Percentiles rank a stretch among this genome's conserved stretches.
These are phyloP conservation scores for Auanema sp. DNA, from an alignment of 2,888 invertebrate genomes.

Conservation along the genomic window DNA sequence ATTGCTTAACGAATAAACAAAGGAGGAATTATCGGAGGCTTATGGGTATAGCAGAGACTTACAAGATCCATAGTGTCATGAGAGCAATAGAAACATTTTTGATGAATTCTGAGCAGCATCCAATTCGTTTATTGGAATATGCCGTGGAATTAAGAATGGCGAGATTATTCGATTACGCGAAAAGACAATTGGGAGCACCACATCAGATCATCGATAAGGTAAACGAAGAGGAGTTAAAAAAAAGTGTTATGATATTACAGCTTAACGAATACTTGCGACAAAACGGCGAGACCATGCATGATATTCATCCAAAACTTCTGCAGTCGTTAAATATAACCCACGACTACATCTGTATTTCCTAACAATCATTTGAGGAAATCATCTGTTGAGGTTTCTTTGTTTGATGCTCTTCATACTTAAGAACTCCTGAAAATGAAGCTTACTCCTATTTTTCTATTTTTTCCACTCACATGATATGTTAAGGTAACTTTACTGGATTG, in stretches of 20 bases:
- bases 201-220: constrained; percentile 16
- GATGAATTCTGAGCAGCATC: constrained; percentile 41
- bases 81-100: constrained; percentile 46
- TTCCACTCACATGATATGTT: constrained; percentile 43
- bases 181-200: constrained; percentile 23
- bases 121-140: constrained; percentile 25
- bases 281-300: constrained; percentile 36
- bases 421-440: neutral
- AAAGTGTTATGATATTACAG: constrained; percentile 15
- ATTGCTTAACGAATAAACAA: neutral
- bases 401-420: too few relatives aligned
- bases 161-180: constrained; percentile 16
- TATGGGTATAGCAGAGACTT: constrained; percentile 32
- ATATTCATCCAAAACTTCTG: constrained; percentile 42
- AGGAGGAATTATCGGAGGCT: constrained; percentile 39
- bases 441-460: neutral
- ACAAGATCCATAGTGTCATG: constrained; percentile 37
- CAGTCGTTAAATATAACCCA: constrained; percentile 23
- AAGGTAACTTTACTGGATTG: constrained; percentile 54
- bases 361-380: neutral
- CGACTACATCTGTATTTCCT: constrained; percentile 20
- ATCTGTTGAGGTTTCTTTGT: neutral
- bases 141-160: constrained; percentile 23
- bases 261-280: constrained; percentile 39
- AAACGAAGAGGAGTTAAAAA: neutral